Base-by-base conservation (phyloP, 2,113 vertebrate genomes). In the Sander vitreus region DNA sequence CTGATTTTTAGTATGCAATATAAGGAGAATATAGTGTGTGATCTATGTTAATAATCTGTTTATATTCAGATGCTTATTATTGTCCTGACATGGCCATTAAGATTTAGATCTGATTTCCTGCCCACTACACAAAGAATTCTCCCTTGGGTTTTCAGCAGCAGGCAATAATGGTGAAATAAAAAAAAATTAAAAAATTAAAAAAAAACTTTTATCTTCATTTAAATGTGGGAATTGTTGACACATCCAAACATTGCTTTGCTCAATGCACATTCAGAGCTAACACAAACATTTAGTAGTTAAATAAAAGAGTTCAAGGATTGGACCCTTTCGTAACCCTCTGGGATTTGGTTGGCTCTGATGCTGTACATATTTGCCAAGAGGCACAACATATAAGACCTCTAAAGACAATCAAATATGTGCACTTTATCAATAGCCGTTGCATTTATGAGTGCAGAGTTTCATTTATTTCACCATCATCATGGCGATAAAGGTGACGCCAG, bases 381-480 rank as follows among this genome's bases (percentile, higher is more conserved):
- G 18, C 7, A 43, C 18, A 58, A 48, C 16, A 15, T 16, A 18
- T 19, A 60, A 48, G 23, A 47, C 25, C 27, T 54, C 6, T 45
- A 43, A 55, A 53, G 51, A 45, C 33, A 65, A n/a, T 55, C 9
- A n/a, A 55, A 65, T 27, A 54, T 21, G 18, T 7, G 18, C 19
- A 74, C 15, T 65, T 57, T 48, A 53, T 78, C 11, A 23, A 16
- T 27, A 80, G 51, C 25, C 5, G n/a, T 43, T 51, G 30, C 21
- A 55, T 74, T 71, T 45, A 50, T 19, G 21, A 25, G 36, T 60
- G n/a, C 57, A 65, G 27, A 73, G 30, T 81, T 84, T 65, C 2
- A 58, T 27, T 85, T 55, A 84, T 83, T 86, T 79, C 76, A 30
- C 18, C 36, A 36, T 63, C 47, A 9, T 23, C 43, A 11, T n/a